Conservation (phyloP, 2,888 invertebrate species). For the Acanthosepion pharaonis region DNA sequence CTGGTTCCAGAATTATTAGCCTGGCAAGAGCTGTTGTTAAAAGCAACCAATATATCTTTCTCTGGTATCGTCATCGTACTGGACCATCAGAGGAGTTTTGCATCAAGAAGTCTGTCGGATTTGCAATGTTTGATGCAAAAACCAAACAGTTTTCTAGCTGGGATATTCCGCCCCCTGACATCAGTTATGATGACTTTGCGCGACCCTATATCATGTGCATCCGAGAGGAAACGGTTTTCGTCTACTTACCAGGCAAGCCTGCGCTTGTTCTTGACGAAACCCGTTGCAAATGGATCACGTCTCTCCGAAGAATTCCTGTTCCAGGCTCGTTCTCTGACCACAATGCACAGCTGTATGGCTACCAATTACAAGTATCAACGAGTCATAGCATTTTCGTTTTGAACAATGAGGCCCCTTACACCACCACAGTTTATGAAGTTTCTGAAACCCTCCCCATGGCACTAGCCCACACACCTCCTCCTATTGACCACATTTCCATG, state of each 20-base stretch:
- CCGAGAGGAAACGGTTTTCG: slow-evolving; percentile 68
- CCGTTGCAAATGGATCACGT: slow-evolving; percentile 69
- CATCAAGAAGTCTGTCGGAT: slow-evolving; percentile 71
- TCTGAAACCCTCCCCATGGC: slow-evolving; percentile 63
- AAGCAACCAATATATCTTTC: slow-evolving; percentile 66
- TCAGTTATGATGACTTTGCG: slow-evolving; percentile 70
- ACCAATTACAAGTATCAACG: slow-evolving; percentile 64
- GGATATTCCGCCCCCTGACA: slow-evolving; percentile 68
- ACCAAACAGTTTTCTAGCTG: slow-evolving; percentile 68
- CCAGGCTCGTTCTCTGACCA: slow-evolving; percentile 56
- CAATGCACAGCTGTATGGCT: slow-evolving; percentile 60
- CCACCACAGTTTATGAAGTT: slow-evolving; percentile 68
- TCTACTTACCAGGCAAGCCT: slow-evolving; percentile 70
- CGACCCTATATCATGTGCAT: slow-evolving; percentile 67
- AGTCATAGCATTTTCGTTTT: slow-evolving; percentile 66
- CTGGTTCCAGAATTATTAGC: slow-evolving; percentile 70
- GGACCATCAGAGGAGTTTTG: slow-evolving; percentile 73
- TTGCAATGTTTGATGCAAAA: slow-evolving; percentile 71
- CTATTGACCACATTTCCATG: slow-evolving; percentile 70
- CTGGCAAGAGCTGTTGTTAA: slow-evolving; percentile 68
- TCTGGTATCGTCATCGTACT: slow-evolving; percentile 71
- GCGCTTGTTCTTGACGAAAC: slow-evolving; percentile 70
- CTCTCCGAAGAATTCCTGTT: slow-evolving; percentile 63
- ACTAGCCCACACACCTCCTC: slow-evolving; percentile 68
- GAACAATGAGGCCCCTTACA: slow-evolving; percentile 70